Evolutionary conservation across 1,140 invertebrate species (phyloP), one percentile per base, ranked within the genome.

Genomic region (Marisa cornuarietis): DNA sequence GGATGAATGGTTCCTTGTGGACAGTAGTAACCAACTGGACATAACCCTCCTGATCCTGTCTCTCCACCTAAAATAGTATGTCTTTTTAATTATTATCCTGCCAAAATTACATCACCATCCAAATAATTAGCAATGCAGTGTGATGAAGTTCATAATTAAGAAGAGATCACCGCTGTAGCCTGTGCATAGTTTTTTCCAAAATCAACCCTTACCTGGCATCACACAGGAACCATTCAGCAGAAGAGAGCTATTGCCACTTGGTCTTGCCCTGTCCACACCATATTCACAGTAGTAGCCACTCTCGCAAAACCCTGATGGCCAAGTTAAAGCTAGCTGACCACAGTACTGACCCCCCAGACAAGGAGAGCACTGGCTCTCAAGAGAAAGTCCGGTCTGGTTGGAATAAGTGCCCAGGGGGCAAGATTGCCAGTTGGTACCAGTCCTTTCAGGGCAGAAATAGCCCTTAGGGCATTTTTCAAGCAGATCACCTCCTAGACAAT

Each of bases 351-450:
- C 89, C 13, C 88, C 88, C 16, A 84, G 82, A 78, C 89, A 90
- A 22, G 83, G 82, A 22, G 81, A 85, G 82, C 89, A 90, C 71
- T 90, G 83, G 31, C 52, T 74, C 51, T 73, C 76, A 13, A 61
- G 69, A 11, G 82, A 66, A 61, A 90, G 82, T 0, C 88, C 89
- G 5, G 89, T 89, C 51, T 86, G 83, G 78, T 90, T 88, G 83
- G 85, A 88, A 79, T 84, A 89, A 0, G 88, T 90, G 51, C 88
- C 89, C 16, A 83, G 76, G 69, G 88, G 88, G 83, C 89, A 90
- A 31, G 83, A 84, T 78, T 87, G 83, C 88, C 87, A 88, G 83
- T 89, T 84, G 72, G 83, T 80, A 24, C 87, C 88, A 61, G 88
- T 90, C 11, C 85, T 85, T 18, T 71, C 83, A 42, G 86, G 88